phyloP scores from a whole-genome alignment of 2,797 vertebrate genomes.

The Rhinophrynus dorsalis region DNA sequence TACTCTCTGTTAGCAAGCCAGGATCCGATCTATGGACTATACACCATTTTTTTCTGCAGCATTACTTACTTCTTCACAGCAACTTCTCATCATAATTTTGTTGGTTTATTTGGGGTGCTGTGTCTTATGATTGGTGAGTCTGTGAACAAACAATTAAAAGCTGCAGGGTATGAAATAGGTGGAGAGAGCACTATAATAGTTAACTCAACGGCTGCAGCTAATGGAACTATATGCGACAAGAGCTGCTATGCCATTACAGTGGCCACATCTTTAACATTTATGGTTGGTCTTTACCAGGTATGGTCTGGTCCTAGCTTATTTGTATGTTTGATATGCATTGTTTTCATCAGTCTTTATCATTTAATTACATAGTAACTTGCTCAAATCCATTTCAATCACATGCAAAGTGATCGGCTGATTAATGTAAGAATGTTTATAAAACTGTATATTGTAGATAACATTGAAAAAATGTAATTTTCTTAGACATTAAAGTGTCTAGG shows the following conservation, averaged over 20 bases:
- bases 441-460: no score
- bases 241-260: slow-evolving; percentile 62
- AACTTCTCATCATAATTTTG: slow-evolving; percentile 56
- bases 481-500: no score
- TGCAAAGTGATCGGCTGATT: no score
- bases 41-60: slow-evolving; percentile 64
- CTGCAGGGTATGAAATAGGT: slow-evolving; percentile 46
- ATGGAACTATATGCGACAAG: slow-evolving; percentile 46
- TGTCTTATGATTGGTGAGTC: slow-evolving; percentile 61
- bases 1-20: slow-evolving; percentile 62
- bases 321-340: no score
- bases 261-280: slow-evolving; percentile 59
- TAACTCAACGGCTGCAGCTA: slow-evolving; percentile 45
- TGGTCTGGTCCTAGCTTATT: background rate
- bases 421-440: no score
- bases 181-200: rapidly evolving
- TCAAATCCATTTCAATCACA: no score
- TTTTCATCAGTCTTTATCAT: no score
- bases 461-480: no score
- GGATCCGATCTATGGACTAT: slow-evolving; percentile 61
- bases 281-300: slow-evolving; percentile 64
- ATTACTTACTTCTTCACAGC: slow-evolving; percentile 55
- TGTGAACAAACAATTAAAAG: slow-evolving; percentile 58
- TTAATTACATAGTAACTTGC: no score
- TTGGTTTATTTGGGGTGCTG: slow-evolving; percentile 58